Conservation (phyloP, 2,888 invertebrate species). For the Chalcis sispes region DNA sequence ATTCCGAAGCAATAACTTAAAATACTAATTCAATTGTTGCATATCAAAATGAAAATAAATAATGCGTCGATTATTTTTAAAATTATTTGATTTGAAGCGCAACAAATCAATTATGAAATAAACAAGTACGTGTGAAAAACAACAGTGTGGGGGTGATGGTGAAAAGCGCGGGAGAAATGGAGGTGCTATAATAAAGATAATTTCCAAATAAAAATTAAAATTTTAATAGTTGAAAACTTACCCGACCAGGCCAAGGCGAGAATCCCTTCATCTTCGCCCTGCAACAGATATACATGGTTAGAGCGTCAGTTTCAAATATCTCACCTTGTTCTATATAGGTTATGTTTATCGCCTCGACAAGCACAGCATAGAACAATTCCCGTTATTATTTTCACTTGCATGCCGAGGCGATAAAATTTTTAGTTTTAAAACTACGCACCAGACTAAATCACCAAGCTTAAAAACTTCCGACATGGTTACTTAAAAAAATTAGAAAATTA, state of each 20-base stretch:
- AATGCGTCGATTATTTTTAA: too few species aligned
- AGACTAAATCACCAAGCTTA: conserved; percentile 83
- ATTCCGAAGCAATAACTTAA: neutral
- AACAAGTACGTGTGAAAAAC: neutral
- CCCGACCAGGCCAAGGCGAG: conserved; percentile 97
- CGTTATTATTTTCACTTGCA: neutral
- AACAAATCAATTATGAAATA: neutral
- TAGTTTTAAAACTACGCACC: conserved; percentile 77
- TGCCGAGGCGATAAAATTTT: conserved; percentile 15
- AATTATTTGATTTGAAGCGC: too few species aligned
- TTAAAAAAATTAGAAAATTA: too few species aligned
- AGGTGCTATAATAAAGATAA: neutral
- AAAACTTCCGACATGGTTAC: conserved; percentile 78
- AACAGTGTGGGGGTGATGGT: neutral
- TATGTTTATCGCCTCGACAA: conserved; percentile 50
- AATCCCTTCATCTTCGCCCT: conserved; percentile 99
- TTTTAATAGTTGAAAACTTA: conserved; percentile 80
- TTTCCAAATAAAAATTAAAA: neutral
- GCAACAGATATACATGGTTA: conserved; percentile 69
- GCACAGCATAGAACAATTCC: conserved; percentile 4
- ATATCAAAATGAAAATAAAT: too few species aligned
- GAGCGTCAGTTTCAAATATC: conserved; percentile 34
- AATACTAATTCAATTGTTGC: too few species aligned
- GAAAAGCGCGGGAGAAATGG: conserved; percentile 41
- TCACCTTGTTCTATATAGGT: conserved; percentile 47